These are phyloP conservation scores for Burhinus bistriatus DNA, from an alignment of 2,113 vertebrate genomes.

Conservation along the genomic window DNA sequence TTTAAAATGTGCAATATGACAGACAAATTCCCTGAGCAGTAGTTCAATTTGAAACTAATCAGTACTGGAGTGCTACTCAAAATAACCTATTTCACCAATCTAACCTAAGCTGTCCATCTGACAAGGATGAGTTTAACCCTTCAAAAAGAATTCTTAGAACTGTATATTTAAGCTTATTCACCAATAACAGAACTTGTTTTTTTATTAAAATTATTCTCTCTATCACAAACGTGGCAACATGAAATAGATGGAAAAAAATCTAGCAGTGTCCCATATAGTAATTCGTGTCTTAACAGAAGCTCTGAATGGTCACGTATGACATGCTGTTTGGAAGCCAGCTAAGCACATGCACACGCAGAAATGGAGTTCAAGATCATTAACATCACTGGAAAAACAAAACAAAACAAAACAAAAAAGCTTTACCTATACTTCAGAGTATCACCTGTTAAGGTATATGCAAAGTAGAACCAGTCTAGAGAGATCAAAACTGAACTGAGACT, in stretches of 20 bases:
- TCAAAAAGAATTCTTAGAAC: not conserved
- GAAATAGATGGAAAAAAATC: not conserved
- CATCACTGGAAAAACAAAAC: not conserved
- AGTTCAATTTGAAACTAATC: not conserved
- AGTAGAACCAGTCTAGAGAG: not conserved
- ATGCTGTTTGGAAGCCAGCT: not conserved
- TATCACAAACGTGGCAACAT: not conserved
- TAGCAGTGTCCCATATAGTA: not conserved
- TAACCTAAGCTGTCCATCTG: not conserved
- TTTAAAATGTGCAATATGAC: not conserved
- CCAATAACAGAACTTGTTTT: not conserved
- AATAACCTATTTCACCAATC: not conserved
- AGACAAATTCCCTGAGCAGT: not conserved
- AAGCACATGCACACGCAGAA: not conserved
- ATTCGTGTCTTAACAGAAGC: not conserved
- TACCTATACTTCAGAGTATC: not conserved
- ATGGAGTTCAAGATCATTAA: not conserved
- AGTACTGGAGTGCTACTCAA: not conserved
- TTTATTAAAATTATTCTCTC: not conserved
- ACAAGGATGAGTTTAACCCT: not conserved
- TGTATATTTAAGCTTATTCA: not conserved
- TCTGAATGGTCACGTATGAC: not conserved
- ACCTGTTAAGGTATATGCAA: not conserved
- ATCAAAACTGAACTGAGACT: not conserved
- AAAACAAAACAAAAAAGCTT: not conserved